Base-by-base conservation (phyloP, 2,797 vertebrate species). In the Pterois miles region DNA sequence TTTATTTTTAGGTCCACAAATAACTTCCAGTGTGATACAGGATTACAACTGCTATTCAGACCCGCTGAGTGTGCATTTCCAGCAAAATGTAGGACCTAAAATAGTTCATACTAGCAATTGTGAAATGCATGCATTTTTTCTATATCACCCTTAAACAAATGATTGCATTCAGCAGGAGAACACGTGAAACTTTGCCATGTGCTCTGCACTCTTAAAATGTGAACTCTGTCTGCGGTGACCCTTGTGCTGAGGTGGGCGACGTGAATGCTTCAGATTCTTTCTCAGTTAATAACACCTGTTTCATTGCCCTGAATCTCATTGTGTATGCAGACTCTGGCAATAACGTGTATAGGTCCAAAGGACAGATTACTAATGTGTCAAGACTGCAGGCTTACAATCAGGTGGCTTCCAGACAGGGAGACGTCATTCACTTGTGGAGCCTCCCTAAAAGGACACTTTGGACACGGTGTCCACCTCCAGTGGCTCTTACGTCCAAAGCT, bases 231-330 rank as follows among this genome's bases (percentile, higher is more conserved):
- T 74, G 69, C 68, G 50, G 50, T 57, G 62, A 65, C 71, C 63
- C 62, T 75, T 9, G 72, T 63, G 29, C 70, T 25, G 8, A 78
- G 54, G 50, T 68, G 74, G 81, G 75, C 18, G 58, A 83, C 65
- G 59, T 87, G 71, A 14, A 88, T 92, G 80, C 43, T 86, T 91
- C 72, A 63, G 13, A 91, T 91, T 88, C 84, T 60, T 90, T 79
- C 78, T 58, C 25, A 1, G 53, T 88, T 89, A 75, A 82, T 82
- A 60, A 81, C 70, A 83, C 76, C 71, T 56, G 27, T 33, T 72
- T 84, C 59, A 67, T 74, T 74, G 56, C 71, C 29, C 31, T 54
- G 10, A 52, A 27, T 75, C 65, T 52, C 40, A 52, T 50, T 10
- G 9, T 73, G 66, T 43, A 70, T 79, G 72, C 63, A 80, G 22